Percentiles rank a stretch among this genome's conserved stretches.
phyloP scores from a whole-genome alignment of 2,888 invertebrate genomes.

The Neoitamus cyanurus region DNA sequence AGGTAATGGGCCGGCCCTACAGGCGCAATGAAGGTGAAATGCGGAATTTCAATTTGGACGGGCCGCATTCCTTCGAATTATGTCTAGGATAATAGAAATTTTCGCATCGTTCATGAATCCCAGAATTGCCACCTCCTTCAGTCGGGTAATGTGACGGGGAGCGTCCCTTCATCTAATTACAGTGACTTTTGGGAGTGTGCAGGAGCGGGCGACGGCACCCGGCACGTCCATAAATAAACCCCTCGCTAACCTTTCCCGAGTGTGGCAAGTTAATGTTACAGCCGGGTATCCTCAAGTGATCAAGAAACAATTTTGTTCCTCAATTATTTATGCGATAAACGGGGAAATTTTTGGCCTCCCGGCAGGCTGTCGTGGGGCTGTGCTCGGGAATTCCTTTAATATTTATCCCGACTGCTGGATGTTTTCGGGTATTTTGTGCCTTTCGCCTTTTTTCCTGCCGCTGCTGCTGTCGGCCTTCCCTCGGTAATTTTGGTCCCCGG shows the following conservation, averaged over 20 bases:
- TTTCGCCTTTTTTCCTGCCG: neutral
- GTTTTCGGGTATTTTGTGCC: constrained; percentile 29
- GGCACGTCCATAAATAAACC: constrained; percentile 29
- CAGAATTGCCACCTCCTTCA: constrained; percentile 23
- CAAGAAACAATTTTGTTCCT: constrained; percentile 54
- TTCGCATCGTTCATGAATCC: constrained; percentile 43
- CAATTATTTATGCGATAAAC: constrained; percentile 53
- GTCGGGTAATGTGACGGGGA: constrained; percentile 7
- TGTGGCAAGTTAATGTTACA: constrained; percentile 42
- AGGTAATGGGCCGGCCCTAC: neutral
- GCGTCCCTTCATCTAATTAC: constrained; percentile 37
- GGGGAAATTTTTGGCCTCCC: constrained; percentile 35
- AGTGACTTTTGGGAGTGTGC: neutral
- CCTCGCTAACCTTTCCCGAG: constrained; percentile 32
- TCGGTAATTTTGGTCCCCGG: constrained; percentile 9
- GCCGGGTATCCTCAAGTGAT: constrained; percentile 54
- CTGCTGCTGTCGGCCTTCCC: neutral
- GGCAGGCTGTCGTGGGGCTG: neutral
- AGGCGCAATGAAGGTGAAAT: constrained; percentile 9
- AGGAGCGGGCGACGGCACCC: neutral
- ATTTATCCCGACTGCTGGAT: constrained; percentile 37
- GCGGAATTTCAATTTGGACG: constrained; percentile 27
- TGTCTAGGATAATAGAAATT: constrained; percentile 32
- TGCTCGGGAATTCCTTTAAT: constrained; percentile 35
- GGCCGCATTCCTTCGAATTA: constrained; percentile 22